A percentile compares a stretch with the other conserved stretches of the same genome.
phyloP scores from a whole-genome alignment of 2,113 vertebrate genomes.

The Paradoxurus hermaphroditus region DNA sequence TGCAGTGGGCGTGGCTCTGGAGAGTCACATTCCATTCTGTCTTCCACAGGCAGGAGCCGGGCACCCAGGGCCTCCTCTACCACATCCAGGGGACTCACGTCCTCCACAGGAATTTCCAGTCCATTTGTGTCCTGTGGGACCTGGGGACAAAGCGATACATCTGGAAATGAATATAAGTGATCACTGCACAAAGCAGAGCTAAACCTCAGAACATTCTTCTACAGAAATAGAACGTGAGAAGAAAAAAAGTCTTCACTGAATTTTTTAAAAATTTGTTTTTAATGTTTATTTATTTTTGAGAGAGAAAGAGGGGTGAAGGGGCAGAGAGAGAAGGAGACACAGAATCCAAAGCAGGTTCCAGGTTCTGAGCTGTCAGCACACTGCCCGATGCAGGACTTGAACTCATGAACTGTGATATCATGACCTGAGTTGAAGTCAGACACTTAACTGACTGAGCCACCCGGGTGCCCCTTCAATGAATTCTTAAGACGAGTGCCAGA shows the following conservation, averaged over 20 bases:
- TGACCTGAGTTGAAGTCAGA: no score
- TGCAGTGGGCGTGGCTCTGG: slow-evolving; percentile 29
- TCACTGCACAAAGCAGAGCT: background rate
- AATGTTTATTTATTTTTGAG: no score
- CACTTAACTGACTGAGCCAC: no score
- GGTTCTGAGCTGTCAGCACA: no score
- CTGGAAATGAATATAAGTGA: background rate
- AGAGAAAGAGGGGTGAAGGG: no score
- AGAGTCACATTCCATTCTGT: slow-evolving; percentile 25
- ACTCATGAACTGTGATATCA: no score
- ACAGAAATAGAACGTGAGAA: background rate
- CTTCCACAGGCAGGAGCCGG: background rate
- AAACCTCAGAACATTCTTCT: background rate
- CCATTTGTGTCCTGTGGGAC: background rate
- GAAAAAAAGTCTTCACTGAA: background rate
- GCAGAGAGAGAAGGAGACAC: no score
- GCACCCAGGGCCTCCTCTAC: background rate
- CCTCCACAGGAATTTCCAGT: background rate
- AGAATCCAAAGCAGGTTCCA: no score
- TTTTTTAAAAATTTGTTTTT: background rate
- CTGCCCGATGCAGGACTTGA: no score
- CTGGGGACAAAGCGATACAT: background rate
- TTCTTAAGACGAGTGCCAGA: background rate
- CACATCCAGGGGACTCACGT: background rate
- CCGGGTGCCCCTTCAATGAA: background rate